phyloP scores from a whole-genome alignment of 1,140 invertebrate genomes.

The Drosophila guanche region DNA sequence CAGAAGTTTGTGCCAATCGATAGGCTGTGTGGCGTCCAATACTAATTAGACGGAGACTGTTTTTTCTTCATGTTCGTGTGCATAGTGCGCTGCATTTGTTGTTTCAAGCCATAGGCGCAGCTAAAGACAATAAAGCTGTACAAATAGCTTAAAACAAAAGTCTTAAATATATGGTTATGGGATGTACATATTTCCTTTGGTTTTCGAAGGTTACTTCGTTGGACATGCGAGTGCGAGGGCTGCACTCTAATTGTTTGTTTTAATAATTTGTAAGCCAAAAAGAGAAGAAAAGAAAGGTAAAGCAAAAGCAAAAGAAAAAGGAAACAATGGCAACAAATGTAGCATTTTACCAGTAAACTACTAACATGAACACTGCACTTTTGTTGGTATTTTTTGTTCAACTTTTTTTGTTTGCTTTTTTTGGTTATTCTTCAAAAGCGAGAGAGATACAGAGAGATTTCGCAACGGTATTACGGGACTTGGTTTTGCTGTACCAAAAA shows the following conservation, averaged over 20 bases:
- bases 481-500: neutral
- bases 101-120: constrained; percentile 2
- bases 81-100: constrained; percentile 1
- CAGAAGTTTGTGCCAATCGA: neutral
- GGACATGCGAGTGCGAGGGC: constrained; percentile 14
- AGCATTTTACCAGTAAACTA: constrained; percentile 9
- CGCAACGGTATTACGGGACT: constrained; percentile 15
- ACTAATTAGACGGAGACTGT: neutral
- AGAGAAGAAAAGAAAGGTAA: constrained; percentile 6
- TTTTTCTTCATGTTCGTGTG: neutral
- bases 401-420: neutral
- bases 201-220: constrained; percentile 31
- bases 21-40: neutral
- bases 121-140: neutral
- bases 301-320: too few species aligned
- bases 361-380: constrained; percentile 33
- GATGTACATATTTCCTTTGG: constrained; percentile 3
- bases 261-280: constrained; percentile 24
- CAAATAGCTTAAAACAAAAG: constrained; percentile 9
- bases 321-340: constrained; percentile 4
- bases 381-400: constrained; percentile 14
- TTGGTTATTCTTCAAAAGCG: constrained; percentile 2
- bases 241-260: constrained; percentile 30
- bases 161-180: too few species aligned
- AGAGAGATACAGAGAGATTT: neutral